phyloP scores from a whole-genome alignment of 2,888 invertebrate genomes.

The Lasiommata megera region DNA sequence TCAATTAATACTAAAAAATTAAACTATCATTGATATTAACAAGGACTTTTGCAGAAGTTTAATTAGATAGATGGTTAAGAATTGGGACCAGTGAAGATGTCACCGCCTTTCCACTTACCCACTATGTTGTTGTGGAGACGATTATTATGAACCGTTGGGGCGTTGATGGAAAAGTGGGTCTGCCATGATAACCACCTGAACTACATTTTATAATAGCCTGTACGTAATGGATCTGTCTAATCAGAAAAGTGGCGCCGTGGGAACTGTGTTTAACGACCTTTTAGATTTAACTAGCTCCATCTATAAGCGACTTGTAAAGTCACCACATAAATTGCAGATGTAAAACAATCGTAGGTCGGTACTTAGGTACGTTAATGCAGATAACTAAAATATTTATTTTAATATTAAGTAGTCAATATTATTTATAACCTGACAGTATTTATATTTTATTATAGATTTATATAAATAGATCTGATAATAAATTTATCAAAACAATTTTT shows the following conservation, averaged over 20 bases:
- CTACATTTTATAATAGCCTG: not conserved
- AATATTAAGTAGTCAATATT: too few relatives aligned
- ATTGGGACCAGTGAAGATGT: constrained; percentile 3
- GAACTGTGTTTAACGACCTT: not conserved
- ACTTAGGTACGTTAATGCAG: too few relatives aligned
- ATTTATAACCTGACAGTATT: too few relatives aligned
- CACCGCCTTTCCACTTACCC: not conserved
- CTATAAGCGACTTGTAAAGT: not conserved
- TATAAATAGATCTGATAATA: too few relatives aligned
- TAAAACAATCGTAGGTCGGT: too few relatives aligned
- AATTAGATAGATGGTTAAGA: not conserved
- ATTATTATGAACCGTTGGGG: constrained; percentile 13
- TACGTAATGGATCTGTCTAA: not conserved
- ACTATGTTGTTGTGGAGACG: constrained; percentile 10
- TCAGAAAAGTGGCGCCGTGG: not conserved
- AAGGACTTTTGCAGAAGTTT: too few relatives aligned
- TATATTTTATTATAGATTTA: too few relatives aligned
- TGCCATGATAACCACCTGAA: not conserved
- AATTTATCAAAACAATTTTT: too few relatives aligned
- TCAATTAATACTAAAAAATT: too few relatives aligned
- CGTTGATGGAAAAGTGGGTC: constrained; percentile 17
- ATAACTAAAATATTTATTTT: too few relatives aligned
- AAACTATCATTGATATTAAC: too few relatives aligned
- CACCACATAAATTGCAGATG: too few relatives aligned
- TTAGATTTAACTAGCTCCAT: constrained; percentile 2